Conservation (phyloP, 1,140 invertebrate species). For the Drosophila navojoa region DNA sequence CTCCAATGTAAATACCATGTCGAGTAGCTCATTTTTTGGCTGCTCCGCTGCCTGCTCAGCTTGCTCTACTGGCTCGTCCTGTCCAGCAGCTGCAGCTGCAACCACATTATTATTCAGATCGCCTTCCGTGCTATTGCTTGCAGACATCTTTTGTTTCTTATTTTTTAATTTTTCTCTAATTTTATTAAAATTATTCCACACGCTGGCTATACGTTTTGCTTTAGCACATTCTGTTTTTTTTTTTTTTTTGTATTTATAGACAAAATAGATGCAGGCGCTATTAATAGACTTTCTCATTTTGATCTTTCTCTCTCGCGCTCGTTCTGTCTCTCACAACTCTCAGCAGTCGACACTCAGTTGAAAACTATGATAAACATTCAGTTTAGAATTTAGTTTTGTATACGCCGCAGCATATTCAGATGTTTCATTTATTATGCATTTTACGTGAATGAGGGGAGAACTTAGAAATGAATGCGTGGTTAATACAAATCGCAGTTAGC, state of each 20-base stretch:
- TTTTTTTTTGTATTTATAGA: conserved; percentile 76
- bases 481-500: conserved; percentile 74
- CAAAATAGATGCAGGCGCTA: conserved; percentile 71
- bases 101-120: conserved; percentile 73
- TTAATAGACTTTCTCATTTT: conserved; percentile 53
- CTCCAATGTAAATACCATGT: conserved; percentile 81
- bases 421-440: conserved; percentile 71
- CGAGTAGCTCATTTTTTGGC: conserved; percentile 74
- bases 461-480: conserved; percentile 49
- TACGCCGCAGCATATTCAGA: conserved; percentile 60
- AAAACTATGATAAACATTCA: conserved; percentile 43
- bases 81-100: conserved; percentile 4
- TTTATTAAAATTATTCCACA: conserved; percentile 40
- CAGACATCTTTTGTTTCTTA: conserved; percentile 61
- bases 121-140: conserved; percentile 45
- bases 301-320: conserved; percentile 35
- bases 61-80: background rate
- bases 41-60: conserved; percentile 13
- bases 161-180: conserved; percentile 27
- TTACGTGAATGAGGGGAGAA: conserved; percentile 64
- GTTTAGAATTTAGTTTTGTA: conserved; percentile 57
- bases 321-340: conserved; percentile 6
- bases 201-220: conserved; percentile 23
- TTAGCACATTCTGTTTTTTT: conserved; percentile 48
- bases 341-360: conserved; percentile 14